Evolutionary conservation across 2,113 vertebrate species (phyloP), one percentile per base, ranked within the genome.

Genomic region (Epinephelus lanceolatus): DNA sequence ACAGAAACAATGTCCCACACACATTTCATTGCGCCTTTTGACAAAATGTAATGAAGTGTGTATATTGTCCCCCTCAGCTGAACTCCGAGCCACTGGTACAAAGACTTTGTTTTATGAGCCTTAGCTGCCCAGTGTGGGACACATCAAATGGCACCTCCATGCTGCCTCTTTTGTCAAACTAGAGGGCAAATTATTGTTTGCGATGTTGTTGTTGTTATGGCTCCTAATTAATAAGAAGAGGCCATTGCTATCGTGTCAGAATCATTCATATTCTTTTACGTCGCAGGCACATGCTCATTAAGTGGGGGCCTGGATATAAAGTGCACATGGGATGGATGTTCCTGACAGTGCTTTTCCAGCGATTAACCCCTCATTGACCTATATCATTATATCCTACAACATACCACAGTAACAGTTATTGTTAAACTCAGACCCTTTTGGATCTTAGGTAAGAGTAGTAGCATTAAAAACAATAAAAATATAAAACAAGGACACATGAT

Each of bases 11-110:
- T 95, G 94, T 87, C 85, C 89, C 84, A 79, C 93, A 92, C 94
- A 95, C 93, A 95, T 95, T 95, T 95, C 94, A 93, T 92, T 95
- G 94, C 92, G 85, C 92, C 94, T 95, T 96, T 96, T 96, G 96
- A 97, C 94, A 80, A 95, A 95, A 96, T 94, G 93, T 96, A 97
- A 93, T 96, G 96, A 97, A 96, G 95, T 97, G 96, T 96, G 94
- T 91, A 92, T 91, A 91, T 94, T 95, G 94, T 95, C 93, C 94
- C 93, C 92, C 90, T 93, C 88, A 91, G 94, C 90, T 94, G 94
- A 96, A 95, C 95, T 86, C 94, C 74, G 90, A 94, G 89, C 93
- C 93, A 92, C 94, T 86, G 94, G 92, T 92, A 94, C 93, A 91
- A 92, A 94, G 93, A 95, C 90, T 93, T 94, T 93, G 91, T 94